A percentile compares a stretch with the other conserved stretches of the same genome.
phyloP scores from a whole-genome alignment of 2,888 invertebrate genomes.

The Caenorhabditis sp. region DNA sequence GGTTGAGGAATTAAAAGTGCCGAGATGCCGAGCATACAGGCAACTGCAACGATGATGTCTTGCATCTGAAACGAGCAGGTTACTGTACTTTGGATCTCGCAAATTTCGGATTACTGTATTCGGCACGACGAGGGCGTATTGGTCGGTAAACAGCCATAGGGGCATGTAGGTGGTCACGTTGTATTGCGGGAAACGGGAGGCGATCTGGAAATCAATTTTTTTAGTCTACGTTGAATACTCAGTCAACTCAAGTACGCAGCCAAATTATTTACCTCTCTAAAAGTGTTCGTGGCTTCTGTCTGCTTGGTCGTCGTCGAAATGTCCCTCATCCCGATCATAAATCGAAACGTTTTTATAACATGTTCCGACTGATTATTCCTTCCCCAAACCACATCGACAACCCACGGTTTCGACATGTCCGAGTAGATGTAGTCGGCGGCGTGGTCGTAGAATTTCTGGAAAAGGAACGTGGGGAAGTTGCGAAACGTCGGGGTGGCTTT shows the following conservation, averaged over 20 bases:
- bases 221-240: too few relatives aligned
- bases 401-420: slow-evolving; percentile 71
- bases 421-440: slow-evolving; percentile 73
- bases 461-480: background rate
- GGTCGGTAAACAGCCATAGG: slow-evolving; percentile 81
- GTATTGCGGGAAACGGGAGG: slow-evolving; percentile 64
- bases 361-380: slow-evolving; percentile 40
- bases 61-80: slow-evolving; percentile 69
- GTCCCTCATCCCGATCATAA: slow-evolving; percentile 77
- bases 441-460: slow-evolving; percentile 70
- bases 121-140: slow-evolving; percentile 79
- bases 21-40: slow-evolving; percentile 94
- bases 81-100: background rate
- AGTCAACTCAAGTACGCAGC: too few relatives aligned
- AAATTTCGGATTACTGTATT: slow-evolving; percentile 69
- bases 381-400: slow-evolving; percentile 73
- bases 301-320: slow-evolving; percentile 76
- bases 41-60: slow-evolving; percentile 86
- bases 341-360: slow-evolving; percentile 69
- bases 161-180: slow-evolving; percentile 81
- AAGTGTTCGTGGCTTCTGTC: slow-evolving; percentile 73
- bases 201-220: slow-evolving; percentile 65
- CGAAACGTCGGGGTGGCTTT: background rate
- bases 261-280: slow-evolving; percentile 76
- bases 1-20: slow-evolving; percentile 95